Conservation (phyloP, 2,888 invertebrate species). For the Metallyticus violacea region DNA sequence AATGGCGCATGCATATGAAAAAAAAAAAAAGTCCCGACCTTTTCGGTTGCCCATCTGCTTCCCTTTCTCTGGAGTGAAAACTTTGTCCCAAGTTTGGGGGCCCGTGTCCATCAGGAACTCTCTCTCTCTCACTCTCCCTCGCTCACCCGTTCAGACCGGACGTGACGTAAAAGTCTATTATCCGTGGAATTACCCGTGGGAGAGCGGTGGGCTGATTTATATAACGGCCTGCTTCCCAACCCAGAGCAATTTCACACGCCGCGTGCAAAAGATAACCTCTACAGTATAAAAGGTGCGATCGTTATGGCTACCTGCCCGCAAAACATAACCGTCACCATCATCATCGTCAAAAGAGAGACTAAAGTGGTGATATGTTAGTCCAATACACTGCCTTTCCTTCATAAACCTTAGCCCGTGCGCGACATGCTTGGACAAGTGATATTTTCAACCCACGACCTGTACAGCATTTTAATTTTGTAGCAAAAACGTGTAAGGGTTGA, state of each 20-base stretch:
- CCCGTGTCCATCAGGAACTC: not conserved
- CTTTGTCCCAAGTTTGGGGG: not conserved
- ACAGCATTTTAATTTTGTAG: too few relatives aligned
- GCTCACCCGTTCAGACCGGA: not conserved
- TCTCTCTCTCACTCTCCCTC: not conserved
- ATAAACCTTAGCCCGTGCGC: not conserved
- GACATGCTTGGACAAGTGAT: too few relatives aligned
- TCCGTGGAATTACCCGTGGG: not conserved
- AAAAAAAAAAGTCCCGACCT: not conserved
- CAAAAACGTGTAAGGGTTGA: too few relatives aligned
- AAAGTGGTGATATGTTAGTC: constrained; percentile 12
- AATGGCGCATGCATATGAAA: not conserved
- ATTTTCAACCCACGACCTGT: too few relatives aligned
- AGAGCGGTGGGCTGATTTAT: not conserved
- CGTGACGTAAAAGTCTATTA: not conserved
- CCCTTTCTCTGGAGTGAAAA: not conserved
- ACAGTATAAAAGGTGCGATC: not conserved
- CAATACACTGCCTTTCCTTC: not conserved
- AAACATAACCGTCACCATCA: constrained; percentile 9
- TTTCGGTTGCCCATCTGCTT: too few relatives aligned
- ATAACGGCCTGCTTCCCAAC: not conserved
- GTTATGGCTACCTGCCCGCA: not conserved
- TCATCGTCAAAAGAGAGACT: not conserved
- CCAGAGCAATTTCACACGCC: constrained; percentile 6
- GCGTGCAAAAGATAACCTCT: not conserved